These are phyloP conservation scores for Pangasius macronema DNA, from an alignment of 2,797 vertebrate genomes.

Conservation along the genomic window DNA sequence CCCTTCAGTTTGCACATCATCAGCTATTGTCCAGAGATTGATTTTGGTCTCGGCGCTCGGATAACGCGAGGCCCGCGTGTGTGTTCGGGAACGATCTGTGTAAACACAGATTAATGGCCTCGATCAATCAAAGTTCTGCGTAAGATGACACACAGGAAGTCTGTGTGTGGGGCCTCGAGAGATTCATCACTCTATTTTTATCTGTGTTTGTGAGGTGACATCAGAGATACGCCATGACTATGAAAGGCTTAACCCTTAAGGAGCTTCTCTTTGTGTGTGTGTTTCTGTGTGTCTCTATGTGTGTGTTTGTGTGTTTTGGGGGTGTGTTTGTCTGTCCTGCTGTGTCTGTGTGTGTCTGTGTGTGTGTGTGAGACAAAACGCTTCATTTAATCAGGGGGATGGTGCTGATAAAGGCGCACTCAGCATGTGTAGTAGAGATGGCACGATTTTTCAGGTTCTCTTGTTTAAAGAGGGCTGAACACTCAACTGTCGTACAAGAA, in stretches of 20 bases:
- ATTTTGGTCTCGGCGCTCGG: not conserved
- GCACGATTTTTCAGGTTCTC: not conserved
- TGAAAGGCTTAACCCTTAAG: constrained; percentile 20
- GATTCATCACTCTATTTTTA: constrained; percentile 22
- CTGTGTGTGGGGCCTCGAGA: constrained; percentile 4
- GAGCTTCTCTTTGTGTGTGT: not conserved
- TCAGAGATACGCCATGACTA: constrained; percentile 20
- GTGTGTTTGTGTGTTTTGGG: constrained; percentile 10
- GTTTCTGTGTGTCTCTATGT: not conserved
- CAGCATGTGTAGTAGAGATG: not conserved
- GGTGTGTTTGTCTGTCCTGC: not conserved
- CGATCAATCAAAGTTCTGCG: constrained; percentile 33
- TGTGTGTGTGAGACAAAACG: not conserved
- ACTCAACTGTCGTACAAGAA: not conserved
- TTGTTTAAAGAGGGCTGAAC: not conserved
- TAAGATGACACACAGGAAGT: constrained; percentile 33
- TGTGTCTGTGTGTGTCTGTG: not conserved
- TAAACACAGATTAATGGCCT: constrained; percentile 41
- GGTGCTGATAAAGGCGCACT: not conserved
- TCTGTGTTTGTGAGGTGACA: constrained; percentile 27
- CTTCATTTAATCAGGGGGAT: not conserved
- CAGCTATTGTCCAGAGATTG: constrained; percentile 13
- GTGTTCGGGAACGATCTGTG: constrained; percentile 38
- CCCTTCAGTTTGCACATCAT: constrained; percentile 11
- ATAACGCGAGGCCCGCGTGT: constrained; percentile 15